Evolutionary conservation across 2,113 vertebrate genomes (phyloP).

Genomic region (Brienomyrus longianalis): DNA sequence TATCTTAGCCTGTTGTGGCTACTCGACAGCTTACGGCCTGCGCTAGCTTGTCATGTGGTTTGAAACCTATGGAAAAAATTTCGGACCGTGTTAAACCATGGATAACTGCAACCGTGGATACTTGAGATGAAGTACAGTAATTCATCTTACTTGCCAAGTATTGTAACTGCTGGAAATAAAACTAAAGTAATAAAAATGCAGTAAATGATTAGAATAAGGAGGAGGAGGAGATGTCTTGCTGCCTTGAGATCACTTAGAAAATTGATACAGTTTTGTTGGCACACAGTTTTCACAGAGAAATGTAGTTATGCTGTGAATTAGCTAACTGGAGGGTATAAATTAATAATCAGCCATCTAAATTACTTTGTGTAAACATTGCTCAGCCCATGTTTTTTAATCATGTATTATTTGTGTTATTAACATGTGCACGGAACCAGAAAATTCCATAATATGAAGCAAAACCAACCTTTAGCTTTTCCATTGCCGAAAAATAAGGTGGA

Average conservation of each 20-base stretch:
- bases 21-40: background rate
- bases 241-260: background rate
- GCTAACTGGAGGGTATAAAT: constrained; percentile 5
- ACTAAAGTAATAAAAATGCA: background rate
- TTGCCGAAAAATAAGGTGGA: constrained; percentile 12
- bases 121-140: background rate
- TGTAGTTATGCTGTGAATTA: constrained; percentile 19
- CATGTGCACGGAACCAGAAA: constrained; percentile 39
- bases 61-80: background rate
- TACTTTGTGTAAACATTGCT: constrained; percentile 1
- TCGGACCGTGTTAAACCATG: background rate
- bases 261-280: background rate
- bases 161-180: background rate
- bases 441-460: constrained; percentile 32
- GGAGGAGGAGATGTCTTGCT: background rate
- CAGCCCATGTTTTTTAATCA: constrained; percentile 15
- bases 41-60: background rate
- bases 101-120: background rate
- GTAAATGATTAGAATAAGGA: background rate
- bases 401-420: constrained; percentile 33
- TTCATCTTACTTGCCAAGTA: background rate
- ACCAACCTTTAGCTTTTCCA: constrained; percentile 25
- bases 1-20: background rate
- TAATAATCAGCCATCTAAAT: constrained; percentile 2
- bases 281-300: constrained; percentile 23